These are phyloP conservation scores for Rhizoglyphus robini DNA, from an alignment of 1,140 invertebrate species.

Conservation along the genomic window DNA sequence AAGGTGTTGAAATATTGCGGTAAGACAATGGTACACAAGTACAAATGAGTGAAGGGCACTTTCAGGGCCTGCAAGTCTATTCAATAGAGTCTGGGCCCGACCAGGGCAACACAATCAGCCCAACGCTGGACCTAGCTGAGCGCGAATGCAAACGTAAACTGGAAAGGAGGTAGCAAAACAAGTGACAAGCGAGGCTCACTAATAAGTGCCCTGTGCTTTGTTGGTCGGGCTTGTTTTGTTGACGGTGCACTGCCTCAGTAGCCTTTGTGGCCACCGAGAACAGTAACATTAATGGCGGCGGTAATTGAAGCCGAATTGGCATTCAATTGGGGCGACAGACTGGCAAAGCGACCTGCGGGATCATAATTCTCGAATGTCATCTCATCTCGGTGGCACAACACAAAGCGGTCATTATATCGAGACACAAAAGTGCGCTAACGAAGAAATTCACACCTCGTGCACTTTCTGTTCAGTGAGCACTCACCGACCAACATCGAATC, in stretches of 20 bases:
- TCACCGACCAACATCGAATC: too few relatives aligned
- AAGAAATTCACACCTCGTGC: conserved; percentile 12
- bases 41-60: conserved; percentile 12
- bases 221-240: background rate
- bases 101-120: too few relatives aligned
- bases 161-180: background rate
- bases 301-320: conserved; percentile 14
- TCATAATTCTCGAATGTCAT: background rate
- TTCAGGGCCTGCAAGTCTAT: background rate
- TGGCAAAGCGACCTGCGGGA: background rate
- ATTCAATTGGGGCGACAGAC: background rate
- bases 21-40: background rate
- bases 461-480: too few relatives aligned
- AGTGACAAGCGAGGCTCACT: background rate
- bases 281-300: background rate
- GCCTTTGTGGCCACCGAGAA: background rate
- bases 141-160: too few relatives aligned
- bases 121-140: too few relatives aligned
- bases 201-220: background rate
- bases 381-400: background rate
- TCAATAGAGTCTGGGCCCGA: background rate
- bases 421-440: background rate
- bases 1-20: conserved; percentile 13
- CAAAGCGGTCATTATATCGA: background rate
- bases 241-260: background rate